Base-by-base conservation (phyloP, 2,888 invertebrate genomes). In the Leucozona laternaria region DNA sequence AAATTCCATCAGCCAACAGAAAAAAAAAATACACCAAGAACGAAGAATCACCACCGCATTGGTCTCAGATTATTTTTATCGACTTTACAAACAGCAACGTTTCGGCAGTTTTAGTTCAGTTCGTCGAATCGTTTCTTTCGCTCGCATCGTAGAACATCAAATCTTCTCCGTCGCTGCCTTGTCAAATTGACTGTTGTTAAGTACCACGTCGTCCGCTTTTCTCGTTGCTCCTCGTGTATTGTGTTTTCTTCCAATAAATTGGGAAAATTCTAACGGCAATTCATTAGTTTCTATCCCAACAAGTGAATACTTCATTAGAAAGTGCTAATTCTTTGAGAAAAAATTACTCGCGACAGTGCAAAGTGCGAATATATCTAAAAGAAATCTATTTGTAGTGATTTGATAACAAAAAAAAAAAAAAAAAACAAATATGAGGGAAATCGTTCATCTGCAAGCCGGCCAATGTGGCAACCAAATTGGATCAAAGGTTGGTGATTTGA, bases 401-500 rank as follows among this genome's bases (percentile, higher is more conserved):
- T 77, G 37, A 66, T 71, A 68, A 60, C 90, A 91, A 90, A 89
- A 37, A 90, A 91, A 91, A 90, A 91, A 90, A 89, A 90, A 89
- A 91, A 90, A 90, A 90, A 89, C 50, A 84, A 90, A 93, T 89
- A 97, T 97, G 97, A 95, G 97, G 94, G 97, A 97, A 95, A 97
- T 97, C 90, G 97, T 97, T 89, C 97, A 97, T 93, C 94, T 97
- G 88, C 97, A 97, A 93, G 97, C 96, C 83, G 97, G 97, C 82
- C 97, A 97, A 93, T 97, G 97, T 92, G 97, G 97, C 88, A 97
- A 97, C 92, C 97, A 98, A 93, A 97, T 98, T 91, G 97, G 97
- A 89, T 97, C 97, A 87, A 97, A 97, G 96, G 97, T 97, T 89
- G 88, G 92, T 91, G 89, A 82, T 88, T 88, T 82, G 2, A 88